Percentiles rank a stretch among this genome's conserved stretches.
Evolutionary conservation across 2,888 invertebrate genomes (phyloP).

Genomic region (Chrysodeixis includens): DNA sequence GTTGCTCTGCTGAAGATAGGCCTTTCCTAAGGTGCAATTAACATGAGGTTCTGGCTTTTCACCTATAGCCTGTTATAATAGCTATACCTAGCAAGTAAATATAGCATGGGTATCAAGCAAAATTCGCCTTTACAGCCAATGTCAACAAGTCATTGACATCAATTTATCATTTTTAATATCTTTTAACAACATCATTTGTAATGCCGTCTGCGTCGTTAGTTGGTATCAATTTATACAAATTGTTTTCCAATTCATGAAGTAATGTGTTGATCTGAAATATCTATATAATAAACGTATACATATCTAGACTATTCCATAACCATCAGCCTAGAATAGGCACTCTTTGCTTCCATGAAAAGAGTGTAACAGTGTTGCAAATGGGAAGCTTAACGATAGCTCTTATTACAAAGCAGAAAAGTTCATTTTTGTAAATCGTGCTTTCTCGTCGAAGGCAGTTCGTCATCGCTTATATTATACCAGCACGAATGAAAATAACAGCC

Average conservation of each 20-base stretch:
- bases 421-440: neutral
- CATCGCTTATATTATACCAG: conserved; percentile 7
- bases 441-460: neutral
- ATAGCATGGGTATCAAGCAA: neutral
- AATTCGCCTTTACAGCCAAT: neutral
- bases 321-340: neutral
- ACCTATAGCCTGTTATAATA: neutral
- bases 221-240: conserved; percentile 4
- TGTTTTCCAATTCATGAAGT: conserved; percentile 4
- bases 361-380: neutral
- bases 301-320: neutral
- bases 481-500: conserved; percentile 19
- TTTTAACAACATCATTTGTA: conserved; percentile 4
- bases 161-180: conserved; percentile 4
- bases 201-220: conserved; percentile 4
- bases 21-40: too few species aligned
- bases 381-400: neutral
- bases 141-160: conserved; percentile 2
- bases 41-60: too few species aligned
- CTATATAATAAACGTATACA: neutral
- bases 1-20: too few species aligned
- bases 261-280: conserved; percentile 2
- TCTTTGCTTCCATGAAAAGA: neutral
- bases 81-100: neutral
- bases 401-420: neutral